These are phyloP conservation scores for Pollenia angustigena DNA, from an alignment of 2,888 invertebrate genomes.

Conservation along the genomic window DNA sequence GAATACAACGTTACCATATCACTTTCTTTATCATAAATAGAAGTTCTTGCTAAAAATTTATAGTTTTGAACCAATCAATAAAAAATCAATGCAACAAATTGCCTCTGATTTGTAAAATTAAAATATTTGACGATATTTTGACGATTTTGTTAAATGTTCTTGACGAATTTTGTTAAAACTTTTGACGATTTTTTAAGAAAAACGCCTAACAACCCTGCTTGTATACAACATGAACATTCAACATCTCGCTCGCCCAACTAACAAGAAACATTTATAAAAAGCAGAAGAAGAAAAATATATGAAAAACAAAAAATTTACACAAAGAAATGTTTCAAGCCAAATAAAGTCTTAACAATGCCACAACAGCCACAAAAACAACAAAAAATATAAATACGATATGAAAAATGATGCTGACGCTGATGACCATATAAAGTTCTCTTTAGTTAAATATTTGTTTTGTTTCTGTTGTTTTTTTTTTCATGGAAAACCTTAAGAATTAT, in stretches of 20 bases:
- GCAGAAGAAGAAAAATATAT: neutral
- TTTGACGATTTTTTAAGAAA: too few relatives aligned
- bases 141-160: too few relatives aligned
- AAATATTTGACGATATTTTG: too few relatives aligned
- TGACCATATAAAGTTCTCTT: slow-evolving; percentile 70
- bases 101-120: too few relatives aligned
- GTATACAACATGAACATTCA: slow-evolving; percentile 22
- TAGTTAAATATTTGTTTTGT: slow-evolving; percentile 42
- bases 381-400: slow-evolving; percentile 40
- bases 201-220: too few relatives aligned
- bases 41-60: too few relatives aligned
- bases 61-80: too few relatives aligned
- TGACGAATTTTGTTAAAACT: too few relatives aligned
- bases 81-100: too few relatives aligned
- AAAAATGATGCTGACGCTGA: slow-evolving; percentile 58
- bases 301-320: slow-evolving; percentile 1
- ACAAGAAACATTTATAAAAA: neutral
- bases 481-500: slow-evolving; percentile 51
- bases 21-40: too few relatives aligned
- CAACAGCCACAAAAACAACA: slow-evolving; percentile 45
- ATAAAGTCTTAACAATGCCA: slow-evolving; percentile 69
- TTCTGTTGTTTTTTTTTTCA: slow-evolving; percentile 36
- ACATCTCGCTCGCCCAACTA: neutral
- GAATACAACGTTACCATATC: too few relatives aligned
- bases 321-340: slow-evolving; percentile 54